phyloP scores from a whole-genome alignment of 2,888 invertebrate genomes.

The Conops quadrifasciatus region DNA sequence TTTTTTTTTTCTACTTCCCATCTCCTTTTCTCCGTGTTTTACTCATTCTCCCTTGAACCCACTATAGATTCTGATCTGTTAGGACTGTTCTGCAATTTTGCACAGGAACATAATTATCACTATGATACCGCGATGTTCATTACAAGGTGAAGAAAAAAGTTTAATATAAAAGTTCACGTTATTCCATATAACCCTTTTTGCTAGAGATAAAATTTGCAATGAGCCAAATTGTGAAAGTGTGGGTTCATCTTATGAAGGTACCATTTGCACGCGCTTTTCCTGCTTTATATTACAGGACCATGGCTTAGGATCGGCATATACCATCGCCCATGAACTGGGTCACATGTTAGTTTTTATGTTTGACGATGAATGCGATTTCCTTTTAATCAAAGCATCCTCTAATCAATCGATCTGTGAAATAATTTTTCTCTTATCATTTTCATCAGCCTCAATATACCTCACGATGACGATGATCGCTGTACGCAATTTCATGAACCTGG shows the following conservation, averaged over 20 bases:
- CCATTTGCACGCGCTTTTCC: constrained; percentile 79
- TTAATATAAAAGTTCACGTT: too few relatives aligned
- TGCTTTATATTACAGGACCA: constrained; percentile 90
- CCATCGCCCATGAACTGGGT: constrained; percentile 90
- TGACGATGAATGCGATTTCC: too few relatives aligned
- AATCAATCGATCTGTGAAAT: neutral
- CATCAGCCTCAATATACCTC: constrained; percentile 80
- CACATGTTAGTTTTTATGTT: constrained; percentile 77
- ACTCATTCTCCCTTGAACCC: too few relatives aligned
- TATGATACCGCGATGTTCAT: constrained; percentile 81
- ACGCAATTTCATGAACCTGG: constrained; percentile 67
- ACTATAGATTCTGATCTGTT: constrained; percentile 73
- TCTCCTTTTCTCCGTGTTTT: too few relatives aligned
- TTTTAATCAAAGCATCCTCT: neutral
- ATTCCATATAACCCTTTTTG: constrained; percentile 47
- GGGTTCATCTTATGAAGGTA: constrained; percentile 82
- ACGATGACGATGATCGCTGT: constrained; percentile 83
- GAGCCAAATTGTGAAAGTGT: constrained; percentile 72
- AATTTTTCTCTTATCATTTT: too few relatives aligned
- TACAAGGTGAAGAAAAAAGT: constrained; percentile 70
- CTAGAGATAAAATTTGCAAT: constrained; percentile 76
- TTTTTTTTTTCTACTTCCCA: neutral
- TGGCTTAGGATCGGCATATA: constrained; percentile 87
- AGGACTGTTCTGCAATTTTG: constrained; percentile 79
- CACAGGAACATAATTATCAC: constrained; percentile 69